phyloP scores from a whole-genome alignment of 92 coral and sea anemone genomes.

The Isaurus tuberculatus region DNA sequence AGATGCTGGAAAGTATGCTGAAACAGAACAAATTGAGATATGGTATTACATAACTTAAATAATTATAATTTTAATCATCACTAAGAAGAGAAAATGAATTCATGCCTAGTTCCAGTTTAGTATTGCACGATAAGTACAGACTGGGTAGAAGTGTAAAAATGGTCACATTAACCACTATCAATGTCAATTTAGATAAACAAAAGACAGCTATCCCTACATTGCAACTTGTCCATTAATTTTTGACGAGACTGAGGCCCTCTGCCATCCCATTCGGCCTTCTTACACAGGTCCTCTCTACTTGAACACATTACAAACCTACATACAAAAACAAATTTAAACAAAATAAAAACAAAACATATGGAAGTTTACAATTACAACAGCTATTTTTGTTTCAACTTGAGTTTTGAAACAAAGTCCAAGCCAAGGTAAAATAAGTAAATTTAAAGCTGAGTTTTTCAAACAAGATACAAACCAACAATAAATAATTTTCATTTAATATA shows the following conservation, averaged over 20 bases:
- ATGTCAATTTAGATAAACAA: neutral
- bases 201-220: constrained; percentile 68
- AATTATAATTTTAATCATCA: constrained; percentile 60
- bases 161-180: no score
- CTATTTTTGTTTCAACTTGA: neutral
- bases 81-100: constrained; percentile 90
- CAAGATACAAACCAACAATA: no score
- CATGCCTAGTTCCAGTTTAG: constrained; percentile 84
- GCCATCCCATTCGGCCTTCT: constrained; percentile 91
- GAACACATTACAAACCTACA: constrained; percentile 93
- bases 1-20: constrained; percentile 98
- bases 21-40: constrained; percentile 29
- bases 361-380: no score
- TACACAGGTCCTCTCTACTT: constrained; percentile 86
- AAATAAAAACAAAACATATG: neutral
- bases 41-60: neutral
- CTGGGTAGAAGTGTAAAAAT: no score
- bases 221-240: constrained; percentile 91
- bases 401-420: neutral
- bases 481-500: no score
- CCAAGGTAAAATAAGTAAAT: no score
- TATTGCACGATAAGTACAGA: constrained; percentile 96
- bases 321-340: neutral
- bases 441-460: no score
- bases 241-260: constrained; percentile 92